Conservation (phyloP, 2,797 vertebrate genomes). For the Gobionotothen gibberifrons region DNA sequence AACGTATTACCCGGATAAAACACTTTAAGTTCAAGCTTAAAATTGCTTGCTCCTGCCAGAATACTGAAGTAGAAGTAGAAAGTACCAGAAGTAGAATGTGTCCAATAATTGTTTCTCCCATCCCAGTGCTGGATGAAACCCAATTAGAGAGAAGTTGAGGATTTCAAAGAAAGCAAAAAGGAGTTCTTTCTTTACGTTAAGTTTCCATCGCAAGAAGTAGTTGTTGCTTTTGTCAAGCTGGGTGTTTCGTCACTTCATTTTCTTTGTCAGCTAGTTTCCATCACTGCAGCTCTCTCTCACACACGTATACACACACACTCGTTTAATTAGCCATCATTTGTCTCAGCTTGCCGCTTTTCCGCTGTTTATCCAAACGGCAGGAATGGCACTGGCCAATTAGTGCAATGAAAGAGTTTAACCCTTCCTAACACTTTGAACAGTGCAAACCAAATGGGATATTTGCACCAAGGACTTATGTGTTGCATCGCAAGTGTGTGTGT, state of each 20-base stretch:
- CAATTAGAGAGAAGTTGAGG: slow-evolving; percentile 68
- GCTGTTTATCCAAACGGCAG: slow-evolving; percentile 94
- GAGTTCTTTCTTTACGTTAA: slow-evolving; percentile 37
- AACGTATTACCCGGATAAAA: slow-evolving; percentile 23
- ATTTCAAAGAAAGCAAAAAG: slow-evolving; percentile 66
- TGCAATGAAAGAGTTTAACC: slow-evolving; percentile 92
- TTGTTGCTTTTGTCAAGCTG: slow-evolving; percentile 69
- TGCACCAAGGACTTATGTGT: slow-evolving; percentile 47
- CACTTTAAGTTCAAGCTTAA: slow-evolving; percentile 18
- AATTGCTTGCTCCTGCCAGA: slow-evolving; percentile 30
- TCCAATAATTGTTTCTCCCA: slow-evolving; percentile 44
- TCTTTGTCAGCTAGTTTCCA: slow-evolving; percentile 83
- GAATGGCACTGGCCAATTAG: slow-evolving; percentile 93
- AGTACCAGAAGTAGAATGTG: slow-evolving; percentile 27
- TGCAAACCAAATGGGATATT: slow-evolving; percentile 71
- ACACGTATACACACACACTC: slow-evolving; percentile 64
- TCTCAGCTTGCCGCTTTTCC: slow-evolving; percentile 88
- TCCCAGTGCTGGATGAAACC: slow-evolving; percentile 58
- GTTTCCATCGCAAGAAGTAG: slow-evolving; percentile 52
- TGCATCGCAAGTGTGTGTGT: slow-evolving; percentile 10
- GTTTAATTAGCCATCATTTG: slow-evolving; percentile 95
- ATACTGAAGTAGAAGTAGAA: too few relatives aligned
- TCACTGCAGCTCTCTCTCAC: slow-evolving; percentile 21
- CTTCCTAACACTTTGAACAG: slow-evolving; percentile 74
- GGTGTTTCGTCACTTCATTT: slow-evolving; percentile 71